Conservation (phyloP, 2,888 invertebrate species). For the Chymomyza caudatula region DNA sequence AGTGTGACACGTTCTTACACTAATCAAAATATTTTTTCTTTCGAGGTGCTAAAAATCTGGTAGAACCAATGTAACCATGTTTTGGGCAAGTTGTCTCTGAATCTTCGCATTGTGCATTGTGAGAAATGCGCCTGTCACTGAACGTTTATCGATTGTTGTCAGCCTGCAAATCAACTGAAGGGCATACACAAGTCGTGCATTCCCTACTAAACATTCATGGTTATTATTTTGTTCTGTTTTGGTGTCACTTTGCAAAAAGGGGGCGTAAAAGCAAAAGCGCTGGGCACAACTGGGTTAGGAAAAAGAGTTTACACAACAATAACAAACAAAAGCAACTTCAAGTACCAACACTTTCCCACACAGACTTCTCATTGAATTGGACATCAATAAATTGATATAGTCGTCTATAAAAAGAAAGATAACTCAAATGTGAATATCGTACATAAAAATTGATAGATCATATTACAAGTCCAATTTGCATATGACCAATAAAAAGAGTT, state of each 20-base stretch:
- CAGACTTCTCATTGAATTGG: background rate
- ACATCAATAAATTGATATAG: too few relatives aligned
- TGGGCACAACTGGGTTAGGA: slow-evolving; percentile 14
- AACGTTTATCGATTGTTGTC: too few relatives aligned
- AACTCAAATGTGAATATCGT: background rate
- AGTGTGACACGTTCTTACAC: too few relatives aligned
- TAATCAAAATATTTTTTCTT: too few relatives aligned
- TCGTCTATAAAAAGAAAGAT: background rate
- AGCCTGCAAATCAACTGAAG: too few relatives aligned
- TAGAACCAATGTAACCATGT: too few relatives aligned
- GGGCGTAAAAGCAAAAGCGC: slow-evolving; percentile 49
- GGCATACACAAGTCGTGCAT: background rate
- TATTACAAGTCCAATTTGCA: slow-evolving; percentile 3
- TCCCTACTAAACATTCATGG: background rate
- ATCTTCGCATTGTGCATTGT: too few relatives aligned
- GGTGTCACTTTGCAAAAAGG: slow-evolving; percentile 21
- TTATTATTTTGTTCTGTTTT: background rate
- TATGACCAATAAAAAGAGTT: background rate
- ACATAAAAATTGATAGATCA: background rate
- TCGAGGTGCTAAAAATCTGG: too few relatives aligned
- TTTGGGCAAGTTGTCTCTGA: too few relatives aligned
- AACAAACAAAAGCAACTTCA: background rate
- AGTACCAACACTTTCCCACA: background rate
- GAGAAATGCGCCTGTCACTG: too few relatives aligned
- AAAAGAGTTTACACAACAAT: background rate